Base-by-base conservation (phyloP, 2,888 invertebrate species). In the Slavum lentiscoides region DNA sequence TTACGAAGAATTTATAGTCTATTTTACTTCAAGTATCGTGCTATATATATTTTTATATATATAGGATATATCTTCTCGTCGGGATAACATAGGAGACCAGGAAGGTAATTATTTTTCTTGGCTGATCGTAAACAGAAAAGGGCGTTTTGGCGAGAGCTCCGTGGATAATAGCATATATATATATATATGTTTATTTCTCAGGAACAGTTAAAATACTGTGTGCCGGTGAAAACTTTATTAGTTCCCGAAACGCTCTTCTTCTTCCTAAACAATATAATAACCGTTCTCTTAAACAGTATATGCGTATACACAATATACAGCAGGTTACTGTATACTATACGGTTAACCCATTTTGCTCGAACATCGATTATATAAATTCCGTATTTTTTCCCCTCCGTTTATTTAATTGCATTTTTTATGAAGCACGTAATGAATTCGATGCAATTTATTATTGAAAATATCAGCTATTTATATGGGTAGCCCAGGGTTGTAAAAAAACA, bases 81-180 rank as follows among this genome's bases (percentile, higher is more conserved):
- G 23, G 19, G 23, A 1, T 9, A 73, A 55, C n/a, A 19, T 3
- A 39, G n/a, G 19, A 30, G 30, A 30, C 23, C 61, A 21, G 8
- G 43, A 67, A 67, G 66, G 66, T 75, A 67, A 75, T 75, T 75
- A 75, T 75, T 75, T 74, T 75, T 75, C 75, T 75, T 75, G 75
- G 75, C 75, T 23, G 67, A 58, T 75, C 67, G 55, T 67, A 67
- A 75, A 75, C 75, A 67, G 58, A 75, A 75, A 75, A 58, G 75
- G 75, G 75, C 75, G 75, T 75, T 67, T 75, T 75, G 75, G 75
- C 66, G 37, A 74, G 66, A 58, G 74, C 19, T 59, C 23, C 67
- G 58, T 39, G n/a, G 58, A 58, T 75, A 58, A 69, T 69, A 69
- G 37, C n/a, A n/a, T n/a, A n/a, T 49, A 15, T 49, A 1, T 49